Evolutionary conservation across 2,888 invertebrate genomes (phyloP).

Genomic region (Cosmia trapezina): DNA sequence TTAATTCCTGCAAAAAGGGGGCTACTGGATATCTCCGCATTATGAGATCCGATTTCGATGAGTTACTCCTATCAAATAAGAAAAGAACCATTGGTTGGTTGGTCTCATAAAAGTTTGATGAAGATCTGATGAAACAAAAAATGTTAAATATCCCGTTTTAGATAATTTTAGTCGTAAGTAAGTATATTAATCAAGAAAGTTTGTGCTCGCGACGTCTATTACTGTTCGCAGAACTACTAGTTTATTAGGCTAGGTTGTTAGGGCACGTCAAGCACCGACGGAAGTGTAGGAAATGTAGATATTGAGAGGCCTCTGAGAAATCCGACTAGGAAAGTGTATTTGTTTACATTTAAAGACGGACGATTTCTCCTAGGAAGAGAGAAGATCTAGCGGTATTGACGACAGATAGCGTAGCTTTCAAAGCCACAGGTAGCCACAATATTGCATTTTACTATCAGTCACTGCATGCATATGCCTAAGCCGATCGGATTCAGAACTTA

Average conservation of each 20-base stretch:
- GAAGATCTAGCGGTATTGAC: conserved; percentile 6
- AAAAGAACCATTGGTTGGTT: too few relatives aligned
- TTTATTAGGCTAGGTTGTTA: not conserved
- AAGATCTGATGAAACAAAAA: too few relatives aligned
- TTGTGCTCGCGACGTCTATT: too few relatives aligned
- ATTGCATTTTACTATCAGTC: conserved; percentile 21
- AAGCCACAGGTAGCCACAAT: conserved; percentile 22
- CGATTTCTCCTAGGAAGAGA: conserved; percentile 40
- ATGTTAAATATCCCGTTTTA: too few relatives aligned
- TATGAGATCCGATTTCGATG: too few relatives aligned
- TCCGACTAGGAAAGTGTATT: conserved; percentile 37
- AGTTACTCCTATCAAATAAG: too few relatives aligned
- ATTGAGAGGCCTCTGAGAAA: conserved; percentile 28
- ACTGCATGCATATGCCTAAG: not conserved
- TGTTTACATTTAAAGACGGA: conserved; percentile 38
- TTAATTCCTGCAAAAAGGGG: too few relatives aligned
- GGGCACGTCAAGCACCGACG: not conserved
- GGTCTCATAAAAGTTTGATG: too few relatives aligned
- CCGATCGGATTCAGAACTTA: conserved; percentile 17
- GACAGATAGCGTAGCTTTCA: conserved; percentile 22
- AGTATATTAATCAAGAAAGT: too few relatives aligned
- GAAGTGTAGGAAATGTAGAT: not conserved
- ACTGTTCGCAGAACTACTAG: too few relatives aligned
- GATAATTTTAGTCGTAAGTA: too few relatives aligned
- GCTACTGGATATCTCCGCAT: too few relatives aligned